Base-by-base conservation (phyloP, 2,797 vertebrate genomes). In the Poeciliopsis paucimaculata region DNA sequence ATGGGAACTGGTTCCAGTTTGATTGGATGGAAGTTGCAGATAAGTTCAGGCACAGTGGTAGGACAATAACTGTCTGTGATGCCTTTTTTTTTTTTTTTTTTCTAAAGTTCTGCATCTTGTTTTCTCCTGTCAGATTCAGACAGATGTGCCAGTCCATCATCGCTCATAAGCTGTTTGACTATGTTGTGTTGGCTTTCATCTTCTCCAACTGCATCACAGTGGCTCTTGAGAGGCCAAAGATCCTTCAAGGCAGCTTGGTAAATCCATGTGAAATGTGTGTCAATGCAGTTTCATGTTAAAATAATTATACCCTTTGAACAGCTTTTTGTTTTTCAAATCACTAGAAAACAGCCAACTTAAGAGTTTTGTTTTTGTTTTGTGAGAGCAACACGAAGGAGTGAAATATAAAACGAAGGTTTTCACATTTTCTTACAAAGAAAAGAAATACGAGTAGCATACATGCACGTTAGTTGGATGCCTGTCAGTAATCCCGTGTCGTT, bases 171-270 rank as follows among this genome's bases (percentile, higher is more conserved):
- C 96, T 99, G 77, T 99, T 99, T 6, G 98, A 99, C 93, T 98
- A 98, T 0, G 95, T 99, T 3, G 98, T 99, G 77, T 85, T 99
- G 93, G 97, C 96, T 82, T 99, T 99, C 93, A 99, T 99, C 92
- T 99, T 99, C 92, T 96, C 98, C 90, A 99, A 99, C 94, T 99
- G 98, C 91, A 99, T 99, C 93, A 99, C 98, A 0, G 98, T 99
- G 28, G 98, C 98, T 77, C 92, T 99, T 92, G 98, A 99, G 93
- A 96, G 98, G 84, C 98, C 98, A 2, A 97, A 98, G 93, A 99
- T 99, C 26, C 96, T 98, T 76, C 76, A 97, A 95, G 93, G 95
- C 89, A 99, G 98, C 93, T 96, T 97, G 41, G 98, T 99, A 93
- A 97, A 90, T 72, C 36, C 51, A 68, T n/a, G 55, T 82, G 45